Conservation (phyloP, 1,140 invertebrate species). For the Diabrotica virgifera region DNA sequence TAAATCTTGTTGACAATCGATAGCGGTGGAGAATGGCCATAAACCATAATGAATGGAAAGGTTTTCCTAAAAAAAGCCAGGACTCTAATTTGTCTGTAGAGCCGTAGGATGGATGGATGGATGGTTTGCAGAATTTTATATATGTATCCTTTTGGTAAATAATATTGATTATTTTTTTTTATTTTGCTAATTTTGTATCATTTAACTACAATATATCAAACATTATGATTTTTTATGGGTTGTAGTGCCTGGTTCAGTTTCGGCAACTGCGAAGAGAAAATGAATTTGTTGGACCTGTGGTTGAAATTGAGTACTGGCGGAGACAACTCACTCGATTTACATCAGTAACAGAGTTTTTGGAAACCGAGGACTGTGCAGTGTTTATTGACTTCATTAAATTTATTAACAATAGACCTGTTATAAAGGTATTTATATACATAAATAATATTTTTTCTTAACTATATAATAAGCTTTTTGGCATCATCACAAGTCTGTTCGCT, state of each 20-base stretch:
- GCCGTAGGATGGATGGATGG: no score
- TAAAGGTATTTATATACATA: slow-evolving; percentile 22
- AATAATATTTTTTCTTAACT: background rate
- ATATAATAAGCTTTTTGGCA: no score
- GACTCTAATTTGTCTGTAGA: no score
- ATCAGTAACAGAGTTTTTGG: slow-evolving; percentile 75
- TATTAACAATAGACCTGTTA: slow-evolving; percentile 14
- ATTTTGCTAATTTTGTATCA: background rate
- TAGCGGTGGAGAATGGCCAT: no score
- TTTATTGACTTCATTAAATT: slow-evolving; percentile 64
- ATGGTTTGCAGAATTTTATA: no score
- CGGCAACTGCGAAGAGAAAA: slow-evolving; percentile 77
- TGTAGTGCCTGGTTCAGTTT: slow-evolving; percentile 63
- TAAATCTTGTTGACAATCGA: no score
- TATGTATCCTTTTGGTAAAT: no score
- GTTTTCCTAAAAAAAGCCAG: no score
- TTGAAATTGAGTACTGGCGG: slow-evolving; percentile 80
- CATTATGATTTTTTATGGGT: background rate
- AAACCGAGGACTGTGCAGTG: slow-evolving; percentile 59
- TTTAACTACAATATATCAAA: background rate
- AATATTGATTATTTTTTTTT: slow-evolving; percentile 4
- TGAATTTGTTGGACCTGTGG: slow-evolving; percentile 73
- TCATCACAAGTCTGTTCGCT: no score
- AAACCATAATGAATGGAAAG: no score
- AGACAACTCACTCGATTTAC: slow-evolving; percentile 74